Base-by-base conservation (phyloP, 2,113 vertebrate species). In the Dromas ardeola region DNA sequence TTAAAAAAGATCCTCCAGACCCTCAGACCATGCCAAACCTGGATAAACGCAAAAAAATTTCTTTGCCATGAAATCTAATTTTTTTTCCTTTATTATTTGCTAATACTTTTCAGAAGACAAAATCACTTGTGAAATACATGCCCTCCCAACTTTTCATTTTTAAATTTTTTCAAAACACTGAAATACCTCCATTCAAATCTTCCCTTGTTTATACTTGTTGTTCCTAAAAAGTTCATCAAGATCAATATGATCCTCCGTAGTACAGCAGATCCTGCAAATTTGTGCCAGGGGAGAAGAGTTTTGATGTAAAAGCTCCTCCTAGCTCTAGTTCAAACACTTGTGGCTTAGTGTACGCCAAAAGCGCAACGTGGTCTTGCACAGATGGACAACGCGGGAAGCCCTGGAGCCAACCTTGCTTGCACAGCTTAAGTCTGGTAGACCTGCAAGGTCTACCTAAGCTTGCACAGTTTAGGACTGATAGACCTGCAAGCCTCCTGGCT, bases 301-400 rank as follows among this genome's bases (percentile, higher is more conserved):
- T 36, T 1, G 6, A 15, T 56, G 14, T 17, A 26, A 65, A 61
- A 55, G 5, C 32, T 85, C 47, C 52, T 67, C 47, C 29, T 34
- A 90, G 71, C 42, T 63, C 65, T 52, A n/a, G n/a, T 69, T 69
- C 32, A 76, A 50, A 40, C 38, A 8, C 20, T 53, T 38, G 38
- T 55, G 49, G 76, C 29, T 62, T 45, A 45, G 38, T 32, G 9
- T 4, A 27, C 0, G 16, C 25, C 53, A 26, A 29, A 63, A 36
- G 27, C 1, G 2, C 34, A 18, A 15, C 2, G 0, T 7, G 3
- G 15, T 40, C 47, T 13, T 66, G 56, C 13, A 29, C 11, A 30
- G 72, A 25, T 1, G 1, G 26, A 13, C 25, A 19, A 26, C 0
- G 0, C 1, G 2, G 43, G 61, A 91, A 93, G 36, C 34, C 49